Percentiles rank a stretch among this genome's conserved stretches.
Conservation (phyloP, 1,140 invertebrate species). For the Microplitis mediator region DNA sequence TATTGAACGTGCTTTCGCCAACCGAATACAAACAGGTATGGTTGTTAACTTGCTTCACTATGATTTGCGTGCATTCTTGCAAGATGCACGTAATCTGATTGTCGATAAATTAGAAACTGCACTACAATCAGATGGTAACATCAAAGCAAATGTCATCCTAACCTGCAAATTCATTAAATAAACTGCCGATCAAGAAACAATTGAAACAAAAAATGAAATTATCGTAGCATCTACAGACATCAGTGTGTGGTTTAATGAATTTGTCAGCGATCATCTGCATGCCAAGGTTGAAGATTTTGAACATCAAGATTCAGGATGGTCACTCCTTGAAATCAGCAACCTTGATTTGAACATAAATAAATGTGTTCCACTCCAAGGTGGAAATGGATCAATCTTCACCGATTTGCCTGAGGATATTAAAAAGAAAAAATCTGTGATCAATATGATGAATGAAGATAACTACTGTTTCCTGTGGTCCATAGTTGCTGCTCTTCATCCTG, state of each 20-base stretch:
- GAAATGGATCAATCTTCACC: conserved; percentile 25
- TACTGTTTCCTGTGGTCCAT: conserved; percentile 21
- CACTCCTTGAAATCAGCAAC: conserved; percentile 31
- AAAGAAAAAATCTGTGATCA: conserved; percentile 32
- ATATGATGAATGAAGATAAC: neutral
- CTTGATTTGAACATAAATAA: conserved; percentile 32
- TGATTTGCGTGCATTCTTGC: neutral
- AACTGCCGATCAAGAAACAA: no score
- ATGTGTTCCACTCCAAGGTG: conserved; percentile 42
- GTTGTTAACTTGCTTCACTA: neutral
- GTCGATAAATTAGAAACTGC: neutral
- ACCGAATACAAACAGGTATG: neutral
- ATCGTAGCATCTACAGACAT: neutral
- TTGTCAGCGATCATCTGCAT: neutral
- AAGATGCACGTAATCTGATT: neutral
- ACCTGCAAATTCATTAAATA: no score
- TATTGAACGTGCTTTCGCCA: neutral
- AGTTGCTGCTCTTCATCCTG: conserved; percentile 13
- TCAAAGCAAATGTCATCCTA: neutral
- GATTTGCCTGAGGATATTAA: conserved; percentile 27
- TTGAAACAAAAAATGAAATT: neutral
- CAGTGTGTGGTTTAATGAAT: neutral
- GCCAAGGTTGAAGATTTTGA: neutral
- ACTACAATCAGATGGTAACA: neutral
- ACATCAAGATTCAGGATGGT: conserved; percentile 30